A percentile compares a stretch with the other conserved stretches of the same genome.
These are phyloP conservation scores for Luperina testacea DNA, from an alignment of 2,888 invertebrate species.

Conservation along the genomic window DNA sequence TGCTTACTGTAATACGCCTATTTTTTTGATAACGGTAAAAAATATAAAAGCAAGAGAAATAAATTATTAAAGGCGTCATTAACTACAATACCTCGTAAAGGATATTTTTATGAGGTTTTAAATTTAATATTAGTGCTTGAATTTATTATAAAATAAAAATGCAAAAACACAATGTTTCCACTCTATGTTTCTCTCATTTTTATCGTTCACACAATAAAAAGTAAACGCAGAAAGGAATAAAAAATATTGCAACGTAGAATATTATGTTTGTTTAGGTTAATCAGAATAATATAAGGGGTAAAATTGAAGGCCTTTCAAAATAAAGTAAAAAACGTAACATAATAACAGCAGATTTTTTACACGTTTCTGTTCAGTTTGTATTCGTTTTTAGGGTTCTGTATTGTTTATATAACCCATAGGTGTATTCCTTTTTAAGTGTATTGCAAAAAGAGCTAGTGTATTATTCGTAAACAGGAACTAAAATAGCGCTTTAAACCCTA, in stretches of 20 bases:
- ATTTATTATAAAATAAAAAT: neutral
- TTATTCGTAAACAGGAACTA: too few relatives aligned
- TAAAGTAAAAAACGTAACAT: conserved; percentile 58
- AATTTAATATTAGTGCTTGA: neutral
- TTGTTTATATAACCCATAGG: neutral
- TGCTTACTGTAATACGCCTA: conserved; percentile 56
- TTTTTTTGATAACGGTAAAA: conserved; percentile 30
- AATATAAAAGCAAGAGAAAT: conserved; percentile 17
- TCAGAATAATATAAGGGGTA: conserved; percentile 72
- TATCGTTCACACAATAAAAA: conserved; percentile 39
- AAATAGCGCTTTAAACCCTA: too few relatives aligned
- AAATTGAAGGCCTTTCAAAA: conserved; percentile 69
- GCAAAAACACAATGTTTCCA: neutral
- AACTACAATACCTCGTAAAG: neutral
- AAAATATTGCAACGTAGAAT: conserved; percentile 59
- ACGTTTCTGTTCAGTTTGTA: conserved; percentile 5
- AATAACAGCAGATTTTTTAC: conserved; percentile 45
- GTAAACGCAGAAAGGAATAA: conserved; percentile 23
- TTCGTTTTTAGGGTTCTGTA: conserved; percentile 46
- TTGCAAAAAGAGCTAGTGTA: too few relatives aligned
- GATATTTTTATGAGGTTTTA: neutral
- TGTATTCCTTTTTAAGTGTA: too few relatives aligned
- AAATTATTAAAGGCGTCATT: neutral
- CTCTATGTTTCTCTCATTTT: conserved; percentile 2
- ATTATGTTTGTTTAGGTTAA: conserved; percentile 77